Conservation (phyloP, 2,888 invertebrate species). For the Ochropacha duplaris region DNA sequence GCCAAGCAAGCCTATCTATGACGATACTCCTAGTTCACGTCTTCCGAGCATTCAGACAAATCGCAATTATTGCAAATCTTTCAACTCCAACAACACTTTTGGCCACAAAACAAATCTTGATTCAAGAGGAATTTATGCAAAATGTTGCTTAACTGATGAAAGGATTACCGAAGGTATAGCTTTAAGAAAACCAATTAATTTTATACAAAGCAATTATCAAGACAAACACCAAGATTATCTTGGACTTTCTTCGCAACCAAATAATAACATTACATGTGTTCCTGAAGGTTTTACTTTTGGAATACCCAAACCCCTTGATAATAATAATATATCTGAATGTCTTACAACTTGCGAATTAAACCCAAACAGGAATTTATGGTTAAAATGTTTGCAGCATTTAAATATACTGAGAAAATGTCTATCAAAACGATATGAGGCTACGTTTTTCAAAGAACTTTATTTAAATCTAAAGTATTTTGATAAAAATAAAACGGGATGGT, state of each 20-base stretch:
- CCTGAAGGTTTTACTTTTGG: slow-evolving; percentile 68
- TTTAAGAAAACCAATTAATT: slow-evolving; percentile 36
- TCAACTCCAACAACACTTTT: slow-evolving; percentile 49
- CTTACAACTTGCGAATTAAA: slow-evolving; percentile 37
- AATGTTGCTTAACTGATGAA: slow-evolving; percentile 48
- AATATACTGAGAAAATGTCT: slow-evolving; percentile 48
- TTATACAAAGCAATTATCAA: slow-evolving; percentile 50
- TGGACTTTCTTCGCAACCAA: slow-evolving; percentile 55
- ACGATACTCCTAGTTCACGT: slow-evolving; percentile 26
- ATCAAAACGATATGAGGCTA: slow-evolving; percentile 27
- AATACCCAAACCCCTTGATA: slow-evolving; percentile 44
- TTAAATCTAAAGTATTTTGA: slow-evolving; percentile 42
- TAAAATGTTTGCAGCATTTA: slow-evolving; percentile 57
- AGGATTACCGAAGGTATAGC: slow-evolving; percentile 39
- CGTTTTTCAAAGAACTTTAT: slow-evolving; percentile 34
- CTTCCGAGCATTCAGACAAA: slow-evolving; percentile 28
- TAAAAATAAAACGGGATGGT: slow-evolving; percentile 54
- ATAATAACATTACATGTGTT: slow-evolving; percentile 61
- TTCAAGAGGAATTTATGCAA: slow-evolving; percentile 48
- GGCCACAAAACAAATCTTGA: slow-evolving; percentile 52
- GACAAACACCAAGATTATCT: slow-evolving; percentile 34
- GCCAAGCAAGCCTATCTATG: slow-evolving; percentile 32
- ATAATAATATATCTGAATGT: slow-evolving; percentile 55
- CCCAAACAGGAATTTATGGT: slow-evolving; percentile 48
- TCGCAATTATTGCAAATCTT: slow-evolving; percentile 49